A percentile compares a stretch with the other conserved stretches of the same genome.
These are phyloP conservation scores for Oncorhynchus mykiss DNA, from an alignment of 2,113 vertebrate genomes.

Conservation along the genomic window DNA sequence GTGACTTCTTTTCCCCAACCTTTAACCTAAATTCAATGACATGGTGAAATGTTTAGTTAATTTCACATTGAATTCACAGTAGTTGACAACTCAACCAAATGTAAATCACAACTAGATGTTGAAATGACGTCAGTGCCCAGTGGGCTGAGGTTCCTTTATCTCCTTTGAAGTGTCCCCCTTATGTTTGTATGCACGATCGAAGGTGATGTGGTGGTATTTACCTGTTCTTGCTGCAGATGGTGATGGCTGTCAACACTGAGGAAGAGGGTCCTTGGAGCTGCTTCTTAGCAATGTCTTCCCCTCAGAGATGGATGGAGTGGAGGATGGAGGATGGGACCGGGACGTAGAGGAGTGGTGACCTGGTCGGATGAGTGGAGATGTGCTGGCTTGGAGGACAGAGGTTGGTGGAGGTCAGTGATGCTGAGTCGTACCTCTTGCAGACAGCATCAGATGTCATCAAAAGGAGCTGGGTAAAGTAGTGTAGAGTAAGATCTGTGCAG, in stretches of 20 bases:
- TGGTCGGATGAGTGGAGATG: background rate
- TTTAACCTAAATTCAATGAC: too few species aligned
- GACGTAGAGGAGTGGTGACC: background rate
- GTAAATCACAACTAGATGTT: too few species aligned
- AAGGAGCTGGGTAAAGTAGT: background rate
- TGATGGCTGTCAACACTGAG: background rate
- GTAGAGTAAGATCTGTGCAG: too few species aligned
- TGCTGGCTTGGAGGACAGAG: background rate
- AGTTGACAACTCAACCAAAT: too few species aligned
- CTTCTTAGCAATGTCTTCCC: background rate
- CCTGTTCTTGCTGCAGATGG: background rate
- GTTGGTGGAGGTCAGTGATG: background rate
- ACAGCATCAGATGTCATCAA: background rate
- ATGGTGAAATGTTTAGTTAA: too few species aligned
- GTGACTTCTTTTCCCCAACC: too few species aligned
- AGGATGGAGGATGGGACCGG: background rate
- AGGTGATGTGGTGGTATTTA: background rate
- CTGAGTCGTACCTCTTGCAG: constrained; percentile 13
- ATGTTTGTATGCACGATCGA: too few species aligned
- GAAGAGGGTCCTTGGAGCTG: background rate
- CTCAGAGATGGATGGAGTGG: background rate
- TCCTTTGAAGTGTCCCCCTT: too few species aligned
- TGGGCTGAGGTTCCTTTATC: too few species aligned
- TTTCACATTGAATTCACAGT: too few species aligned
- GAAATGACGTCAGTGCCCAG: too few species aligned